Evolutionary conservation across 2,888 invertebrate genomes (phyloP), one percentile per base, ranked within the genome.

Genomic region (Noctua pronuba): DNA sequence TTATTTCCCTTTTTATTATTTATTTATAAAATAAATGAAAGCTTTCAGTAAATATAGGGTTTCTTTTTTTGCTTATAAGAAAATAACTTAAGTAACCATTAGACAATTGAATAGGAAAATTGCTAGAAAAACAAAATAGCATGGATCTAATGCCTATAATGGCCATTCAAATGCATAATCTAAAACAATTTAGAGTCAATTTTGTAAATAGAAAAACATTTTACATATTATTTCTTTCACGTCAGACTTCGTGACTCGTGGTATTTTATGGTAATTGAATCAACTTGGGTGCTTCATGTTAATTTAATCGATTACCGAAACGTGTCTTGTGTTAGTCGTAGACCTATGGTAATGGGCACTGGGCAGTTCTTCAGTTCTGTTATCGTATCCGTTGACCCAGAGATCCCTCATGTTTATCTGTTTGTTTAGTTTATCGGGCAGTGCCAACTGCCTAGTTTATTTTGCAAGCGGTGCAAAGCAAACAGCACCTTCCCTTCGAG

Each of bases 401-500:
- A 66, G 72, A 71, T 77, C 41, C 65, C 72, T 64, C 74, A 71
- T 76, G 69, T 82, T 82, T 66, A 79, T 87, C 84, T 86, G 80
- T 89, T 89, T 88, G 82, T 86, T 87, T 86, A 86, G 84, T 80
- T 75, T 92, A 93, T 94, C 92, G 85, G 88, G 68, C 84, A 86
- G 85, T 88, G 87, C 88, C 88, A 89, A 90, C 90, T 88, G 88
- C 88, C 89, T 88, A 90, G 90, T 85, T 80, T 88, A 85, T 85
- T 91, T 87, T 84, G 85, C 83, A 82, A 75, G 44, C 65, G 13
- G 62, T 84, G 85, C 86, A 79, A 88, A 89, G 84, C 85, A 79
- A 88, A 88, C 90, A 91, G 79, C 90, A 87, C 92, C 91, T 86
- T 89, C 86, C 79, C 79, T 79, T 73, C 75, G 77, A 83, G 83